Evolutionary conservation across 2,113 vertebrate genomes (phyloP).

Genomic region (Sebastes fasciatus): DNA sequence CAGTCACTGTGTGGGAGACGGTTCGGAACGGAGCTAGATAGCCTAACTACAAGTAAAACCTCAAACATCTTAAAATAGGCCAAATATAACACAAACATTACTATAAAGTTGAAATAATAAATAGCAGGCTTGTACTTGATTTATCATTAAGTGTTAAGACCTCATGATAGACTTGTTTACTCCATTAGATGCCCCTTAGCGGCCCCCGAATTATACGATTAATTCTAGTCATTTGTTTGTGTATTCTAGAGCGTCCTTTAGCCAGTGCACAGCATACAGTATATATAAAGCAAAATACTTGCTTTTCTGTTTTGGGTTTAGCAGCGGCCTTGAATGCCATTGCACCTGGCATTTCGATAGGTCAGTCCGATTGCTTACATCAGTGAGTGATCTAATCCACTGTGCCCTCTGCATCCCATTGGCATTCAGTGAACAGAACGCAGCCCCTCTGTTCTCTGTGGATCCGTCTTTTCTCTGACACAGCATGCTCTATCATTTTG

Average conservation of each 20-base stretch:
- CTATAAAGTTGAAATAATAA: background rate
- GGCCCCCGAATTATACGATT: background rate
- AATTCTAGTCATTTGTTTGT: background rate
- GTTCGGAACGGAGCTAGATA: background rate
- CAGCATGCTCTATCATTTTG: conserved; percentile 14
- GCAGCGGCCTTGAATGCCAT: conserved; percentile 13
- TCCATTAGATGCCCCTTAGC: background rate
- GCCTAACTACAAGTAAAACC: background rate
- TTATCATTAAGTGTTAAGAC: background rate
- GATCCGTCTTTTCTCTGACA: conserved; percentile 9
- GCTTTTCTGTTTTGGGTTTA: conserved; percentile 17
- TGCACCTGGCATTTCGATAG: conserved; percentile 59
- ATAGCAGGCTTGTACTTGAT: background rate
- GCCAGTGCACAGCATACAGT: background rate
- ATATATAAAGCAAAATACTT: background rate
- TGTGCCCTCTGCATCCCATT: conserved; percentile 31
- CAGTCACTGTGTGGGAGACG: background rate
- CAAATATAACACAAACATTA: background rate
- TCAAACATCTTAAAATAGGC: background rate
- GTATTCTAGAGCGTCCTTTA: background rate
- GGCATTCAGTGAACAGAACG: conserved; percentile 34
- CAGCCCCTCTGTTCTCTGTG: conserved; percentile 17
- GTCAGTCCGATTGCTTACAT: conserved; percentile 50
- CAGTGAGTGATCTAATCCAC: conserved; percentile 43
- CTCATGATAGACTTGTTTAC: background rate